Base-by-base conservation (phyloP, 2,888 invertebrate genomes). In the Automeris io region DNA sequence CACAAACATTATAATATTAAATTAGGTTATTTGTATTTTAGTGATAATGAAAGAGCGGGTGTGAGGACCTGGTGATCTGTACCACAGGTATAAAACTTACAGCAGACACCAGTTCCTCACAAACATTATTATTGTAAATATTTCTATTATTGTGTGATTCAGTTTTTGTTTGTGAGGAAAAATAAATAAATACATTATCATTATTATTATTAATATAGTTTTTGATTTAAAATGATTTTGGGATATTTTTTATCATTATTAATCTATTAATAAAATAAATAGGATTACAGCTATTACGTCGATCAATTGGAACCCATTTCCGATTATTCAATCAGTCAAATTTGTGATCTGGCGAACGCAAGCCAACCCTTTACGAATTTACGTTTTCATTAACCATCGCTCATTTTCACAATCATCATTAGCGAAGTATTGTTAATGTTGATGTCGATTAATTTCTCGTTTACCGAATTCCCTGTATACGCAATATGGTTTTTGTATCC, bases 391-490 rank as follows among this genome's bases (percentile, higher is more conserved):
- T 69, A 71, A 62, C 64, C 57, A 49, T 57, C 51, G 54, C 64
- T 72, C 69, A 63, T 68, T 72, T 57, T 55, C 55, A 61, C 70
- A 70, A 70, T 74, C 68, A 72, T 77, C 76, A 77, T 80, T 75
- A 78, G 64, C 53, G 61, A 52, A 49, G 65, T 60, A 71, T 73
- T 77, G 75, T 79, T 78, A 77, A 78, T 77, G 72, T 64, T 60
- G 49, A 50, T 58, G 57, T 62, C 72, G 68, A 79, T 78, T 77
- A 78, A 77, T 77, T 65, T 72, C 68, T 64, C 75, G 74, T 78
- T 77, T 75, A 55, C 62, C 54, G 57, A 68, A 69, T 68, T 51
- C 51, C 54, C 45, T 51, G 48, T 58, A 60, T 54, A 11, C 37
- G 32, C 23, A 8, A 31, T 32, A 23, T 32, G 18, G 37, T 23